Evolutionary conservation across 1,140 invertebrate genomes (phyloP), one percentile per base, ranked within the genome.

Genomic region (Lasioglossum albipes): DNA sequence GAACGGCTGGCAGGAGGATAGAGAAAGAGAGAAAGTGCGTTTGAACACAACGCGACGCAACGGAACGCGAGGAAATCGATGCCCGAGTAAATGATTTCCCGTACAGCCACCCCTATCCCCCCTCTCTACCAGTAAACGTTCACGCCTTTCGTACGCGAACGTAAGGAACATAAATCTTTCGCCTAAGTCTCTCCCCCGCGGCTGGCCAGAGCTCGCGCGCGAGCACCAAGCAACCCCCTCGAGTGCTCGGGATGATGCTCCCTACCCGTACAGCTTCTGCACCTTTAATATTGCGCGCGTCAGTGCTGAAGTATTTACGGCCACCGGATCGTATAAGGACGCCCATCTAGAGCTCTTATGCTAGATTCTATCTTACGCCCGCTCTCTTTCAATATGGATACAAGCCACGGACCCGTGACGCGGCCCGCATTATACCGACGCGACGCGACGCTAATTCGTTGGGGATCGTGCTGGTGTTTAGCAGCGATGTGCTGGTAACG

Each of bases 231-330:
- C 72, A 76, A 79, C 77, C 86, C 81, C 13, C 85, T 83, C 84
- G 87, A 89, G 87, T 79, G 88, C 83, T 87, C 79, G 9, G 89
- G 87, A 91, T 90, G 91, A 91, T 91, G 88, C 89, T 85, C 77
- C 79, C 18, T 7, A 20, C 7, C 69, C 80, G 78, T 90, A 89
- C 80, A 85, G 82, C 86, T 76, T 82, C 89, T 87, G 89, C 87
- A 87, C 89, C 89, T 90, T 91, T 92, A 91, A 92, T 92, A 92
- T 92, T 92, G 90, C 90, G 84, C 86, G 85, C 88, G 91, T 92
- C 90, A 89, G 83, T 81, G 86, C 83, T 92, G 90, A 92, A 91
- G 90, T 92, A 91, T 92, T 92, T 92, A 92, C 90, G 90, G 87
- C 88, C 86, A 83, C 79, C 65, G 72, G 86, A 74, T 79, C 62